Conservation (phyloP, 2,888 invertebrate species). For the Phaonia tiefii region DNA sequence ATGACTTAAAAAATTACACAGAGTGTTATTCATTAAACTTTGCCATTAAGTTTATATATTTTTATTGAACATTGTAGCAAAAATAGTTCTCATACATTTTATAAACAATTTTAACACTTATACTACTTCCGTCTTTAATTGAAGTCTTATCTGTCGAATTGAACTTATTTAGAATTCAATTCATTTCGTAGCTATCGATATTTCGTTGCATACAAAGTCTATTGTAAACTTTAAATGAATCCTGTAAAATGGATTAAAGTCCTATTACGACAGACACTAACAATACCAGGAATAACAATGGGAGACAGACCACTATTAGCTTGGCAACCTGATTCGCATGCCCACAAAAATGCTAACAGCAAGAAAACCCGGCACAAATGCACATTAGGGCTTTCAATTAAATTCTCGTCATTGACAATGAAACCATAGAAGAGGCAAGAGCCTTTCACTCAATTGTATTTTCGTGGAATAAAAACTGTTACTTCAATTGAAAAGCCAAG, state of each 20-base stretch:
- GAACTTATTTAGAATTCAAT: background rate
- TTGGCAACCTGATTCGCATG: background rate
- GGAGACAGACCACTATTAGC: constrained; percentile 8
- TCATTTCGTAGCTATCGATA: constrained; percentile 6
- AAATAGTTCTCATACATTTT: no score
- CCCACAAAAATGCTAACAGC: no score
- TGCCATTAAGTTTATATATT: no score
- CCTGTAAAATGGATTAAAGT: constrained; percentile 20
- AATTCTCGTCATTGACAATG: constrained; percentile 30
- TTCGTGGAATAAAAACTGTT: background rate
- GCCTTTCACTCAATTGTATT: background rate
- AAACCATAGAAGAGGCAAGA: background rate
- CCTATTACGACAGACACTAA: constrained; percentile 12
- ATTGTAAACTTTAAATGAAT: background rate
- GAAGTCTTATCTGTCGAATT: background rate
- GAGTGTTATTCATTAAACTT: no score
- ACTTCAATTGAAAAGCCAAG: background rate
- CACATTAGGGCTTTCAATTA: constrained; percentile 52
- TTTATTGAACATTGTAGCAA: no score
- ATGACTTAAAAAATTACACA: no score
- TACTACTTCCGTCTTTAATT: no score
- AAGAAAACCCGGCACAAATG: constrained; percentile 27
- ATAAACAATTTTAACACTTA: no score
- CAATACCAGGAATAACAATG: constrained; percentile 5
- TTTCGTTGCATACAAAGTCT: background rate